A percentile compares a stretch with the other conserved stretches of the same genome.
Conservation (phyloP, 2,113 vertebrate species). For the Mesocricetus auratus region DNA sequence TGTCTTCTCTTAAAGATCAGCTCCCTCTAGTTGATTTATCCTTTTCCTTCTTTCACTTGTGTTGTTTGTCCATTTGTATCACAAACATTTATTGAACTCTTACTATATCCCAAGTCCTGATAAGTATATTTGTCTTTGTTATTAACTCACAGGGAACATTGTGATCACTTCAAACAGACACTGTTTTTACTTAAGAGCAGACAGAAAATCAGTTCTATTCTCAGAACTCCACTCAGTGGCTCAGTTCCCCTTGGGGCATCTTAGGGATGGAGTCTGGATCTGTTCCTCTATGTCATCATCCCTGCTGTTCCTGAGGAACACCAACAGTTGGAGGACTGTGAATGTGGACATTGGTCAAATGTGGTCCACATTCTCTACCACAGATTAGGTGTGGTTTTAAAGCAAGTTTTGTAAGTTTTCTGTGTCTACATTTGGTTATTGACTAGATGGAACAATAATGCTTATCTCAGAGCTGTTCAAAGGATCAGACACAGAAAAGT, state of each 20-base stretch:
- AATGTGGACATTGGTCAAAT: background rate
- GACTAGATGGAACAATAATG: background rate
- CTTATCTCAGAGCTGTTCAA: background rate
- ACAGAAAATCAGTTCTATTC: slow-evolving; percentile 15
- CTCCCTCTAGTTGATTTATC: background rate
- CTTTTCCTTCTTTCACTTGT: slow-evolving; percentile 21
- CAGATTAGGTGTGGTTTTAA: background rate
- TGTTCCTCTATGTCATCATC: background rate
- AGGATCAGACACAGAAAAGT: no score
- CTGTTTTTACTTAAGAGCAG: slow-evolving; percentile 11
- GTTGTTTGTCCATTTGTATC: background rate
- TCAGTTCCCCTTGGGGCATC: background rate
- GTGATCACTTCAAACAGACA: slow-evolving; percentile 30
- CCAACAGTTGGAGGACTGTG: background rate
- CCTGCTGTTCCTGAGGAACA: background rate
- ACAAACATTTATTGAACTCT: background rate
- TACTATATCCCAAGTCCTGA: background rate
- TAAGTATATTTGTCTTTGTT: background rate
- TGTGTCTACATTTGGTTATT: background rate
- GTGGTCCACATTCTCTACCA: background rate
- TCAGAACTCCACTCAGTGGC: background rate
- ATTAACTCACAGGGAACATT: background rate
- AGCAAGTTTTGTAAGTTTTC: background rate
- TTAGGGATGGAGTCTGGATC: background rate
- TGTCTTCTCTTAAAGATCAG: slow-evolving; percentile 50